phyloP scores from a whole-genome alignment of 2,797 vertebrate genomes.

The Typhlichthys eigenmanni region DNA sequence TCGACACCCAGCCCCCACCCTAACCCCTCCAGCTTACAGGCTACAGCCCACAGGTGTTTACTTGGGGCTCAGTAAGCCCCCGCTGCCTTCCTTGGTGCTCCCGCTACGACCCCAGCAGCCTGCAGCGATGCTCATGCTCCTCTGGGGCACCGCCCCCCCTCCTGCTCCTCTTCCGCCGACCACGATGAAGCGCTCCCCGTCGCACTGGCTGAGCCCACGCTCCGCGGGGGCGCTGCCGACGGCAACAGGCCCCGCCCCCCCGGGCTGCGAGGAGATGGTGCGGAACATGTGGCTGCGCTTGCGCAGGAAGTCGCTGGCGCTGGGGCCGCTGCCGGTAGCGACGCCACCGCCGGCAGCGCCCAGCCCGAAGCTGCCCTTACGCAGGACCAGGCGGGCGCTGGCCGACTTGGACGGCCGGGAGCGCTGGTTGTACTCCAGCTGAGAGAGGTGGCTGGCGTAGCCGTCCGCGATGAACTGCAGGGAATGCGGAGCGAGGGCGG shows the following conservation, averaged over 20 bases:
- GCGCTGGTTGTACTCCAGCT: conserved; percentile 93
- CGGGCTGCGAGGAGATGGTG: conserved; percentile 89
- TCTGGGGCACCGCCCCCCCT: conserved; percentile 68
- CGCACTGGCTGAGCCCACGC: conserved; percentile 86
- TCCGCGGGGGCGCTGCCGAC: conserved; percentile 70
- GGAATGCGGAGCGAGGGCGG: background rate
- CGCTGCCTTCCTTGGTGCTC: conserved; percentile 81
- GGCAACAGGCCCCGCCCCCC: conserved; percentile 43
- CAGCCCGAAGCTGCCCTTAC: conserved; percentile 93
- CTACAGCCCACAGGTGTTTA: conserved; percentile 50
- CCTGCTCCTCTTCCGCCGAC: background rate
- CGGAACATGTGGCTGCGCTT: conserved; percentile 94
- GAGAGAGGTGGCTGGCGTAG: conserved; percentile 92
- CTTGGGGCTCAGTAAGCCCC: conserved; percentile 83
- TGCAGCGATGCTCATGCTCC: conserved; percentile 92
- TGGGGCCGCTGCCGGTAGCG: conserved; percentile 65
- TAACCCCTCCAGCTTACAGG: too few species aligned
- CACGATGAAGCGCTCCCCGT: conserved; percentile 69
- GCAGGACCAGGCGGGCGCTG: conserved; percentile 88
- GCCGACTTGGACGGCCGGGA: conserved; percentile 89
- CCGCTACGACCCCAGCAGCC: conserved; percentile 91
- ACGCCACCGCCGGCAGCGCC: conserved; percentile 74
- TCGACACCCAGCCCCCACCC: too few species aligned
- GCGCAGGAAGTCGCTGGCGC: conserved; percentile 84
- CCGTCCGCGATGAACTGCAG: conserved; percentile 85